Percentiles rank a stretch among this genome's conserved stretches.
phyloP scores from a whole-genome alignment of 2,888 invertebrate species.

The Cantharis lateralis region DNA sequence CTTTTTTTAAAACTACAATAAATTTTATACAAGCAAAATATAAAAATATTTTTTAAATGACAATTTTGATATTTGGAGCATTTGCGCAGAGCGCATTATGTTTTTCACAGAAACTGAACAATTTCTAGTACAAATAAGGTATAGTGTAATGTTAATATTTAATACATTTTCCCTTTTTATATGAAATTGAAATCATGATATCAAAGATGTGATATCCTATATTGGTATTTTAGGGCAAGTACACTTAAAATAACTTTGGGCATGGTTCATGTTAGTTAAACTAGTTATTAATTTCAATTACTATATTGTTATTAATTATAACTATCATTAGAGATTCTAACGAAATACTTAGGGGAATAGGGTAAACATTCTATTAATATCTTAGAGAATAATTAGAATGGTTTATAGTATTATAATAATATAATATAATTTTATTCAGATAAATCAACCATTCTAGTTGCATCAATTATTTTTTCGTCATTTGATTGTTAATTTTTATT shows the following conservation, averaged over 20 bases:
- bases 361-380: not conserved
- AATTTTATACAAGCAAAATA: too few relatives aligned
- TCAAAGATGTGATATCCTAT: not conserved
- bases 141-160: too few relatives aligned
- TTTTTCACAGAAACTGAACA: too few relatives aligned
- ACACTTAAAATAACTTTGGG: not conserved
- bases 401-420: not conserved
- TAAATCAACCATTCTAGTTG: not conserved
- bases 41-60: too few relatives aligned
- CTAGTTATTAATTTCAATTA: not conserved
- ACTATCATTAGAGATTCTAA: not conserved
- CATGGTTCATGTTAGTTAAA: not conserved
- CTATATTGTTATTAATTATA: not conserved
- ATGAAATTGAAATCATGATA: too few relatives aligned
- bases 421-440: not conserved
- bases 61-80: too few relatives aligned
- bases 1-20: too few relatives aligned
- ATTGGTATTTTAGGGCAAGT: not conserved
- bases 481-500: too few relatives aligned
- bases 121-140: too few relatives aligned
- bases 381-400: not conserved
- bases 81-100: too few relatives aligned
- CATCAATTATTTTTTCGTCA: too few relatives aligned
- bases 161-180: too few relatives aligned
- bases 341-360: not conserved